Conservation (phyloP, 2,888 invertebrate species). For the Tipula helvola region DNA sequence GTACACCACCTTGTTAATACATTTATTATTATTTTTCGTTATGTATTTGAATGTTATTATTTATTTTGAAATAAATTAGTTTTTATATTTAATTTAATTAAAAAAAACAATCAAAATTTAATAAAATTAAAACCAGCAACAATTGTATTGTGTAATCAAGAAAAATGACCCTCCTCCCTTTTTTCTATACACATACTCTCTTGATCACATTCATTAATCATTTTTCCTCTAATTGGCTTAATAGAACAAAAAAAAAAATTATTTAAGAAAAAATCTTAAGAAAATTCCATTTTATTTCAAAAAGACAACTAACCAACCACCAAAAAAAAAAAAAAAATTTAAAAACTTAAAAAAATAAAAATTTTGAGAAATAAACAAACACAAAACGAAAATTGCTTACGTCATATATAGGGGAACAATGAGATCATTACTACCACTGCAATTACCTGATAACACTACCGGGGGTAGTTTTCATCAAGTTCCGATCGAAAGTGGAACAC, state of each 20-base stretch:
- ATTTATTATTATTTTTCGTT: neutral
- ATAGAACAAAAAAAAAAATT: conserved; percentile 9
- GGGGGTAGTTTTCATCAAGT: conserved; percentile 26
- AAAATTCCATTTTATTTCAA: neutral
- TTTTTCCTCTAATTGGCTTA: neutral
- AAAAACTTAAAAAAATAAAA: neutral
- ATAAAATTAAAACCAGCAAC: neutral
- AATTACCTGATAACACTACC: conserved; percentile 36
- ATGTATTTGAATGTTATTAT: neutral
- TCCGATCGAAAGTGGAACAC: conserved; percentile 22
- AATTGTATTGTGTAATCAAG: neutral
- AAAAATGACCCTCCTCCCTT: neutral
- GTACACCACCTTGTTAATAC: conserved; percentile 23
- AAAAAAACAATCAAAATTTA: neutral
- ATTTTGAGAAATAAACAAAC: conserved; percentile 10
- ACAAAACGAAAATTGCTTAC: conserved; percentile 11
- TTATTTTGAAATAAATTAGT: conserved; percentile 8
- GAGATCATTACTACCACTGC: conserved; percentile 51
- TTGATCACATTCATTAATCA: conserved; percentile 4
- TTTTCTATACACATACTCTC: neutral
- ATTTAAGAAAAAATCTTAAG: conserved; percentile 8
- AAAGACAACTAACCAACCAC: neutral
- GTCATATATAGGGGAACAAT: conserved; percentile 35
- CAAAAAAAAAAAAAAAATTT: neutral
- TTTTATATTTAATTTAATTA: neutral